Evolutionary conservation across 2,113 vertebrate species (phyloP), one percentile per base, ranked within the genome.

Genomic region (Dunckerocampus dactyliophorus): DNA sequence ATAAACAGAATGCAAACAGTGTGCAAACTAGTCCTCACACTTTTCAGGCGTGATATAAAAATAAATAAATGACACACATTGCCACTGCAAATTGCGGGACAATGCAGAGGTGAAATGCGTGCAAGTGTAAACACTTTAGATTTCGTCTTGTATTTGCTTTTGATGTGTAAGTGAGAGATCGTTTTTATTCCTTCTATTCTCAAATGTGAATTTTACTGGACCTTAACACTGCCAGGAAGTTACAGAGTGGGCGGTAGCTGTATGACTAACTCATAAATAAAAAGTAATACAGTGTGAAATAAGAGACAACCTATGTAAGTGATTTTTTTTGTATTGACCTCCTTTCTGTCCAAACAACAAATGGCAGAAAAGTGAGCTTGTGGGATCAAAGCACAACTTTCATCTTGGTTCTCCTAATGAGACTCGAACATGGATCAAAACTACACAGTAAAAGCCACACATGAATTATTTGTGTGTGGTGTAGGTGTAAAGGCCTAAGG

Each of bases 391-490:
- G 64, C 52, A 7, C 1, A 15, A 47, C 60, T 72, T 80, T 66
- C 22, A 59, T 68, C 45, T 52, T 19, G 10, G 52, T 51, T 62
- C 54, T 62, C 21, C 47, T 63, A 43, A 67, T 60, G 59, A 71
- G 62, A 63, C 14, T 14, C n/a, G 20, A 43, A 47, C 39, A 12
- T 3, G 42, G 12, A 46, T 28, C 21, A 4, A 34, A 17, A 53
- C 67, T 1, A 11, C 64, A 12, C 63, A 46, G 59, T 14, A 11
- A 55, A 59, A 49, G 53, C 63, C 71, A 19, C 52, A n/a, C 19
- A 65, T 48, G 75, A 67, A 75, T 79, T 73, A 62, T 52, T 42
- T 63, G 15, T 62, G 54, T 0, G 49, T 61, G 56, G 42, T 63
- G 15, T 62, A 59, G 56, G 42, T 63, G 15, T 58, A 59, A 70